Evolutionary conservation across 2,797 vertebrate species (phyloP).

Genomic region (Coregonus suidteri): DNA sequence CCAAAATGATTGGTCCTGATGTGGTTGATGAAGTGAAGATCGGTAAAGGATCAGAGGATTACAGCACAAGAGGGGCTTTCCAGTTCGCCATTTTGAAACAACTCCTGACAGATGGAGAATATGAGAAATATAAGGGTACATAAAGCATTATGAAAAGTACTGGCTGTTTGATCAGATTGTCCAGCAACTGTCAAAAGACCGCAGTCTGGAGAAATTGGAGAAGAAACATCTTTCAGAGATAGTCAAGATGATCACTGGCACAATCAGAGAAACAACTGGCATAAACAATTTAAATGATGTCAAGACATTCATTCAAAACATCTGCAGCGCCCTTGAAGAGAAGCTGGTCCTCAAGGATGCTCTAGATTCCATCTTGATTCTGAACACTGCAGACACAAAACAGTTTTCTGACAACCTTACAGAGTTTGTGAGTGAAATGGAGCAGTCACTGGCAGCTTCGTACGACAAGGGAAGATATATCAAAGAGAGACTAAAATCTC

Average conservation of each 20-base stretch:
- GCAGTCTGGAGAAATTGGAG: neutral
- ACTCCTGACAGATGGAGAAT: slow-evolving; percentile 12
- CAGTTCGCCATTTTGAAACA: slow-evolving; percentile 29
- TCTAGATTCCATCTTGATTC: slow-evolving; percentile 18
- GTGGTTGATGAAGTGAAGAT: neutral
- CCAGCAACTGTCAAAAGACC: too few species aligned
- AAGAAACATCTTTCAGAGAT: neutral
- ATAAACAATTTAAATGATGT: slow-evolving; percentile 3
- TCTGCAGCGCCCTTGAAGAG: slow-evolving; percentile 22
- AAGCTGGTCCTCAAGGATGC: slow-evolving; percentile 19
- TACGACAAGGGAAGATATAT: slow-evolving; percentile 1
- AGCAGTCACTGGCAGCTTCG: neutral
- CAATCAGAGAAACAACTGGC: slow-evolving; percentile 13
- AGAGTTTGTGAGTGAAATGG: slow-evolving; percentile 6
- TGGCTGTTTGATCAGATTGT: neutral
- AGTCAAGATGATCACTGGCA: neutral
- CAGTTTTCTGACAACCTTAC: slow-evolving; percentile 30
- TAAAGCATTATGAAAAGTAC: neutral
- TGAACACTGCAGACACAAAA: neutral
- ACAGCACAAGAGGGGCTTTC: slow-evolving; percentile 20
- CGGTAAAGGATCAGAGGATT: neutral
- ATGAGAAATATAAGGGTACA: neutral
- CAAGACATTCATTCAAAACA: neutral
- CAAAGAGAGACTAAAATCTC: slow-evolving; percentile 25
- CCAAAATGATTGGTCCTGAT: neutral